phyloP scores from a whole-genome alignment of 2,113 vertebrate species.

The Motacilla alba region DNA sequence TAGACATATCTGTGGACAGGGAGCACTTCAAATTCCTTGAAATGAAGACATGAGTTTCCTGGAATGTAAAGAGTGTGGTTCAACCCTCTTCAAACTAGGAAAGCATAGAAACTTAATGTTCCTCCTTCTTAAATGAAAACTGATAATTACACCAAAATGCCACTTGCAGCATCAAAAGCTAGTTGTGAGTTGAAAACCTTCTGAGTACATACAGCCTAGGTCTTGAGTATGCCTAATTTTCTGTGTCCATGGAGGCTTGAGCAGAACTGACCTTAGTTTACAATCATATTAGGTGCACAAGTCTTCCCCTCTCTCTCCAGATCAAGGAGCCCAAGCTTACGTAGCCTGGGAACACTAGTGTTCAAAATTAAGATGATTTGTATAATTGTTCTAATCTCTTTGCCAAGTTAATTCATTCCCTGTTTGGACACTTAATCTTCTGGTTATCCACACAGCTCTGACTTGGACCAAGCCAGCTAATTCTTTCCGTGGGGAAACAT shows the following conservation, averaged over 20 bases:
- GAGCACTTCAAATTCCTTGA: neutral
- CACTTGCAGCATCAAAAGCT: neutral
- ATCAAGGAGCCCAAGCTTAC: neutral
- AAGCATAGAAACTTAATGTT: neutral
- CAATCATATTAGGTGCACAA: neutral
- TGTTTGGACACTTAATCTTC: neutral
- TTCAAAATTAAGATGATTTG: neutral
- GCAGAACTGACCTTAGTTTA: neutral
- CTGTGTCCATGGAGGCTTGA: neutral
- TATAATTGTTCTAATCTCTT: neutral
- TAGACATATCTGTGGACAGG: accelerated
- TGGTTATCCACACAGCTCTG: neutral
- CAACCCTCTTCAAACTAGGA: neutral
- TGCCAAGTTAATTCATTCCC: neutral
- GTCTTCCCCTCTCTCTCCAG: neutral
- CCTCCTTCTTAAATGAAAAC: neutral
- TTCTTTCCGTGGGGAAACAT: neutral
- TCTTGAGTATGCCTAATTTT: neutral
- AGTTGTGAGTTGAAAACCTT: neutral
- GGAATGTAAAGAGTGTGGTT: neutral
- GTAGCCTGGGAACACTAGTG: neutral
- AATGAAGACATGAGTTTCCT: neutral
- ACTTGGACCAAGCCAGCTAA: neutral
- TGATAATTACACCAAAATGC: neutral
- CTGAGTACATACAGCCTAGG: accelerated